These are phyloP conservation scores for Dicycla oo DNA, from an alignment of 2,888 invertebrate genomes.

Conservation along the genomic window DNA sequence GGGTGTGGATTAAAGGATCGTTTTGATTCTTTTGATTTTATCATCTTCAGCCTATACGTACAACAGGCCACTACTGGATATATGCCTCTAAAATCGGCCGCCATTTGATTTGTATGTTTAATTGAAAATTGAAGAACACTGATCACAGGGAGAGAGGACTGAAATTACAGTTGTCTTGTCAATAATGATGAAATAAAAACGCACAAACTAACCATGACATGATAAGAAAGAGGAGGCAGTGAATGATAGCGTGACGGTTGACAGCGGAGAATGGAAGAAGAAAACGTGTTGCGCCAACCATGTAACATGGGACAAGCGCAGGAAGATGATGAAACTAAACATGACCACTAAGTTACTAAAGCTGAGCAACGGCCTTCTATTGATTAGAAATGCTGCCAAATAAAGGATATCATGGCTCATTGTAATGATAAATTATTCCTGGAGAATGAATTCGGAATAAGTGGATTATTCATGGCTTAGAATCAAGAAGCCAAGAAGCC, in stretches of 20 bases:
- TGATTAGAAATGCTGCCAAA: neutral
- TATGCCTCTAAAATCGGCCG: neutral
- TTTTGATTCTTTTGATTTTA: neutral
- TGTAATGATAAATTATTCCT: neutral
- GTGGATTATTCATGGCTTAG: too few species aligned
- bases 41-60: neutral
- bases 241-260: too few species aligned
- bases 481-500: too few species aligned
- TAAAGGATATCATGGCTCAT: neutral
- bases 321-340: neutral
- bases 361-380: neutral
- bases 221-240: too few species aligned
- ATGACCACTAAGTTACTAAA: neutral
- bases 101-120: neutral
- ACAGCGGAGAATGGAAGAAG: too few species aligned
- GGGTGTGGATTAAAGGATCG: constrained; percentile 8
- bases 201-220: too few species aligned
- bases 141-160: neutral
- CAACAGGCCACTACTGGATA: neutral
- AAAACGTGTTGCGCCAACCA: too few species aligned
- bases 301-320: too few species aligned
- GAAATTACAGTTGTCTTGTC: neutral
- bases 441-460: too few species aligned
- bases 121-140: neutral
- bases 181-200: neutral